Base-by-base conservation (phyloP, 1,140 invertebrate species). In the Saccostrea cuccullata region DNA sequence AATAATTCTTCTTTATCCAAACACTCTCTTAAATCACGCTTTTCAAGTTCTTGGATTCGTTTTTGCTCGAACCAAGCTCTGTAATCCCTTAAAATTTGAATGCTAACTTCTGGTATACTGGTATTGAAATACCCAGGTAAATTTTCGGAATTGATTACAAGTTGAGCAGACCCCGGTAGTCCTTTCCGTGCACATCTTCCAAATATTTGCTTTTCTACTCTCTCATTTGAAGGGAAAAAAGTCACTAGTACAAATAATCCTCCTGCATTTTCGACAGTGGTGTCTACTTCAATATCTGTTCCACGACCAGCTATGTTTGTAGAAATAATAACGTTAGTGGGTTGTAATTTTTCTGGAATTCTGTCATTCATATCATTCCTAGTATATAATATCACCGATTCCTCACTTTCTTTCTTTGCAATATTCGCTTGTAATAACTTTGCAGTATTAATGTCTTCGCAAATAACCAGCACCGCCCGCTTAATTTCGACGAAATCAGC, bases 141-240 rank as follows among this genome's bases (percentile, higher is more conserved):
- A 4, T 26, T 30, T n/a, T 77, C 30, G 0, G 2, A 11, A 70
- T 86, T 73, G 20, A 86, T 8, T 20, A 86, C n/a, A 70, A 86
- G 60, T n/a, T 73, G 64, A 17, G 60, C 58, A 15, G 60, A 40
- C 0, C 85, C 85, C 1, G 60, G 23, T 67, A 67, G 85, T n/a
- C 85, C 85, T 47, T 86, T 86, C 8, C 85, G 60, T 67, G 85
- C 85, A 86, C 58, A 67, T 86, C 85, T 67, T 0, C 85, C 85
- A n/a, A 86, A 86, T 20, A 86, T 40, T 23, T 86, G 85, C 17
- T 86, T 86, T 73, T 86, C 85, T 13, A 86, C 40, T 23, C 85
- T 15, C 15, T 30, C 17, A 70, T 86, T 86, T 15, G 47, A 30
- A 67, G 85, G 85, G 11, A 86, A 17, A 86, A 86, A 86, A 17